Conservation (phyloP, 2,888 invertebrate species). For the Cybosia mesomella region DNA sequence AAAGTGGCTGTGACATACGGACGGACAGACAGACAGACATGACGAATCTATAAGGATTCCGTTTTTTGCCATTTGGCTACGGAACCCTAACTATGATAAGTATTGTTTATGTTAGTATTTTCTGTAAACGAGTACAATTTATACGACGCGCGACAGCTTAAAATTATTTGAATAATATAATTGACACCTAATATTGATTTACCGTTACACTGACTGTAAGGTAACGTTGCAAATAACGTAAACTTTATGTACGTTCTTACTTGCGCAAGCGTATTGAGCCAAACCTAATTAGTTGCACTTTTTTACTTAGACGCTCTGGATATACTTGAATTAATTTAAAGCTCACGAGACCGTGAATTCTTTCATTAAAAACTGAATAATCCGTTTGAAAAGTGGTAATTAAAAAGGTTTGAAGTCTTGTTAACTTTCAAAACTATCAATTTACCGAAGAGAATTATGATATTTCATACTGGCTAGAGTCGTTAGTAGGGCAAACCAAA, state of each 20-base stretch:
- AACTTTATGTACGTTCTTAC: slow-evolving; percentile 47
- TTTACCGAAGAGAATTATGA: slow-evolving; percentile 6
- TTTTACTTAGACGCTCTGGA: slow-evolving; percentile 60
- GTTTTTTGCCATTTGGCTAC: too few relatives aligned
- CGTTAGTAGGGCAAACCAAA: slow-evolving; percentile 80
- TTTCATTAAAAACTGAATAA: slow-evolving; percentile 57
- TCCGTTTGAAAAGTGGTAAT: slow-evolving; percentile 15
- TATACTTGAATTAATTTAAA: slow-evolving; percentile 67
- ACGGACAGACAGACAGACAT: too few relatives aligned
- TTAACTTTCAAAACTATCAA: slow-evolving; percentile 7
- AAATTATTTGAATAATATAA: slow-evolving; percentile 9
- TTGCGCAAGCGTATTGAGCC: slow-evolving; percentile 55
- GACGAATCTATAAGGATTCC: too few relatives aligned
- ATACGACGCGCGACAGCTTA: not conserved
- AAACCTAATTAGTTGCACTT: slow-evolving; percentile 71
- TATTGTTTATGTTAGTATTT: not conserved
- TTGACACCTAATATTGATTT: slow-evolving; percentile 30
- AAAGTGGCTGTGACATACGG: too few relatives aligned
- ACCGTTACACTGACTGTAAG: slow-evolving; percentile 52
- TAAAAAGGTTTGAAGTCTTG: not conserved
- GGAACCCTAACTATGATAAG: not conserved
- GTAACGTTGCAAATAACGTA: slow-evolving; percentile 55
- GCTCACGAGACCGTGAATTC: slow-evolving; percentile 68
- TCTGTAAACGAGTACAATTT: not conserved
- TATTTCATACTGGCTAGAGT: slow-evolving; percentile 41